A percentile compares a stretch with the other conserved stretches of the same genome.
phyloP scores from a whole-genome alignment of 1,140 invertebrate species.

The Diorhabda carinulata region DNA sequence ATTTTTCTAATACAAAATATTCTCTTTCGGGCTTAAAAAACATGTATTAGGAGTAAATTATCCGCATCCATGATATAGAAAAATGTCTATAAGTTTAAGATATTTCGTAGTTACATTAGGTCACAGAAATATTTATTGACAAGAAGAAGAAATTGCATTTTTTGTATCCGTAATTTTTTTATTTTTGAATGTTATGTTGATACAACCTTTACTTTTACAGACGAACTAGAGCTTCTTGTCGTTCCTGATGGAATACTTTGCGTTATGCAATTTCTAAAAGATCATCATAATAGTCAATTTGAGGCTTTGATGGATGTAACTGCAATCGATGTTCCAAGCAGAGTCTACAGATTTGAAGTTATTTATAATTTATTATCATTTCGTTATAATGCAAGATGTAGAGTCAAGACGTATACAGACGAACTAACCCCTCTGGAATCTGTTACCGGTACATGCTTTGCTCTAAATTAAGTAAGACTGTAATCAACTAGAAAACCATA shows the following conservation, averaged over 20 bases:
- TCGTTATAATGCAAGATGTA: constrained; percentile 30
- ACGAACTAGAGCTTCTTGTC: constrained; percentile 30
- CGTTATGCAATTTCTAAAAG: constrained; percentile 27
- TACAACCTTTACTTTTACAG: constrained; percentile 4
- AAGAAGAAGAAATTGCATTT: no score
- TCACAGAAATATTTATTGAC: no score
- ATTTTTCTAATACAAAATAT: no score
- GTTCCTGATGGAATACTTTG: constrained; percentile 25
- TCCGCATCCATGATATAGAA: no score
- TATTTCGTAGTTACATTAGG: no score
- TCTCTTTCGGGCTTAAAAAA: no score
- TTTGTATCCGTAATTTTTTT: no score
- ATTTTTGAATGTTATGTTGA: background rate
- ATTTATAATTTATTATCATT: constrained; percentile 31
- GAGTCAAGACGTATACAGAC: constrained; percentile 50
- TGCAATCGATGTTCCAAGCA: constrained; percentile 17
- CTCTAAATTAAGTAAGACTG: no score
- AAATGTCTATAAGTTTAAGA: no score
- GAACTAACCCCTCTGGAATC: constrained; percentile 50
- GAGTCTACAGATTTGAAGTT: constrained; percentile 24
- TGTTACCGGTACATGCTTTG: constrained; percentile 28
- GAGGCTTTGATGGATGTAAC: constrained; percentile 24
- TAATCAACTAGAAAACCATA: no score
- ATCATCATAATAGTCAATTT: constrained; percentile 30
- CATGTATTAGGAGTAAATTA: no score